Base-by-base conservation (phyloP, 2,888 invertebrate genomes). In the Leptinotarsa rubiginosa region DNA sequence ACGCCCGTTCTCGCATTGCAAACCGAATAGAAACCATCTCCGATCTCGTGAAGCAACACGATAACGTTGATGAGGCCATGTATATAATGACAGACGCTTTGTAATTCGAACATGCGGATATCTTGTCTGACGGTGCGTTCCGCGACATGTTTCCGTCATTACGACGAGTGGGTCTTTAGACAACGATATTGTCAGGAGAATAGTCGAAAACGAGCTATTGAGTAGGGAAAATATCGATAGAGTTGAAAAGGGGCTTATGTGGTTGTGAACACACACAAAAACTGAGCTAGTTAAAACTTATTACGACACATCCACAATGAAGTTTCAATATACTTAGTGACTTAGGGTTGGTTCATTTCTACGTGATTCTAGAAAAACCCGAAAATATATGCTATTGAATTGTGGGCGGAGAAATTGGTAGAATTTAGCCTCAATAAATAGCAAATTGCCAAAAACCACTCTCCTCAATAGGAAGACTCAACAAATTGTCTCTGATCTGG, bases 111-210 rank as follows among this genome's bases (percentile, higher is more conserved):
- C 56, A 56, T 25, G 22, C 20, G 56, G 56, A 56, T 1, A 22
- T 25, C 13, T 56, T 56, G 20, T 20, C 12, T 56, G 22, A 22
- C 20, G 15, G 1, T 15, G 20, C 20, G 20, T 56, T 56, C 56
- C 20, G 22, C 56, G 16, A 22, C 22, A 56, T 15, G 56, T 56
- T 56, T 56, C 56, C 22, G 56, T 56, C 56, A 56, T 56, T 25
- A 22, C 13, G 13, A 56, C 56, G 56, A 15, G 13, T 50, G 16
- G 13, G 7, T 7, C 1, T 56, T 56, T 20, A 22, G 20, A 41
- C 56, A 22, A 18, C 3, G 22, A 56, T 25, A 56, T 22, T 22
- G 25, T 20, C 56, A 13, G 20, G 13, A 22, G 56, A 56, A 15
- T 56, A 22, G 20, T 56, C 15, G 56, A 56, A 56, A 56, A 25